Conservation (phyloP, 92 coral and sea anemone genomes). For the Parazoanthus darwini region DNA sequence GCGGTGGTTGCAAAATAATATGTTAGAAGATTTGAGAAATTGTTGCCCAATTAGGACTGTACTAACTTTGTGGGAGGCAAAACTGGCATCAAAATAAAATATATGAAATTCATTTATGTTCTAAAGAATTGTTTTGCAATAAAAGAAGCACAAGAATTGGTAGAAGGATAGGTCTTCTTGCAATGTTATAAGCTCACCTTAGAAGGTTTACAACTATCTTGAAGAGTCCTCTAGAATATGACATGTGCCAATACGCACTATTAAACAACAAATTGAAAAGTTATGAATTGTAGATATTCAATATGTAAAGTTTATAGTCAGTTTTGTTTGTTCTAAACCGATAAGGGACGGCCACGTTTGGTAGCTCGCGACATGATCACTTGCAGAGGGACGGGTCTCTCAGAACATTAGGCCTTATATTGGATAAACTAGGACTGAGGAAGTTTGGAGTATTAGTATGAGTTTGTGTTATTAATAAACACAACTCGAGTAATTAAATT, state of each 20-base stretch:
- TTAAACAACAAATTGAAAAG: no score
- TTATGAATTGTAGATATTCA: neutral
- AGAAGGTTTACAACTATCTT: neutral
- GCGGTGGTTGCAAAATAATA: neutral
- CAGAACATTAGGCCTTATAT: neutral
- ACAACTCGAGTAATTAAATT: neutral
- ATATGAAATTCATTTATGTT: no score
- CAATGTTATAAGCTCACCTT: neutral
- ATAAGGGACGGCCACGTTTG: no score
- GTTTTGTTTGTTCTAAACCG: neutral
- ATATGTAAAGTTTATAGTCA: no score
- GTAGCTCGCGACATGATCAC: neutral
- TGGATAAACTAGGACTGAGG: neutral
- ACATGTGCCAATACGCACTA: neutral
- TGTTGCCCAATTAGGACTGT: neutral
- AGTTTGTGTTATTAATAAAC: neutral
- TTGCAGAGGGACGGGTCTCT: neutral
- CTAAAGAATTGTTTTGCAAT: no score
- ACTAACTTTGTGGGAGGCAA: neutral
- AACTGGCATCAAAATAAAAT: neutral
- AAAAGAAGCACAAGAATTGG: neutral
- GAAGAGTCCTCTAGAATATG: neutral
- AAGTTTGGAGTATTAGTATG: neutral
- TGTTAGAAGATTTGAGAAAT: no score
- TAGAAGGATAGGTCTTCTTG: no score